phyloP scores from a whole-genome alignment of 1,140 invertebrate species.

The Pollicipes pollicipes region DNA sequence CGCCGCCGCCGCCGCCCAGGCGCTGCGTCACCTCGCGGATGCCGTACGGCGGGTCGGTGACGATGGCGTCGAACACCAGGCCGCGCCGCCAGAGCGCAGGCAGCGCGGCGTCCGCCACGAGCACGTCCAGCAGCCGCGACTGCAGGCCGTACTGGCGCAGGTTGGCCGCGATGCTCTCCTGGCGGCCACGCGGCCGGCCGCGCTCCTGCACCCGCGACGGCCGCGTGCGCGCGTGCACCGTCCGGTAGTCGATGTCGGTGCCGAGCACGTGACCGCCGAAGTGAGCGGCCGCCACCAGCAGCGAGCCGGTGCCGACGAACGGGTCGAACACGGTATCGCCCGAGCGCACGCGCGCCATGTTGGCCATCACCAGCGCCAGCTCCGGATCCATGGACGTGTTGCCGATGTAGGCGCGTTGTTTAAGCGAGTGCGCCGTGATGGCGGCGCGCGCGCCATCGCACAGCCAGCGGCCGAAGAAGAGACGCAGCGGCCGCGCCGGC shows the following conservation, averaged over 20 bases:
- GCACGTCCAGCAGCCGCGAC: slow-evolving; percentile 60
- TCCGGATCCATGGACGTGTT: slow-evolving; percentile 95
- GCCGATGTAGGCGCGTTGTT: slow-evolving; percentile 82
- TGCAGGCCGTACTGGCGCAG: slow-evolving; percentile 65
- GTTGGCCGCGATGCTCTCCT: slow-evolving; percentile 71
- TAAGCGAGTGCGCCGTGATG: slow-evolving; percentile 60
- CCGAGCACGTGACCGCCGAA: slow-evolving; percentile 80
- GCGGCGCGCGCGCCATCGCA: slow-evolving; percentile 59
- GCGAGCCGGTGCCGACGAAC: slow-evolving; percentile 84
- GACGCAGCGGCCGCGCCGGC: slow-evolving; percentile 4
- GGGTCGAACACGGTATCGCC: slow-evolving; percentile 74
- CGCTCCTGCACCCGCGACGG: slow-evolving; percentile 36
- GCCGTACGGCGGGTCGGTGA: slow-evolving; percentile 93
- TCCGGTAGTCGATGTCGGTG: slow-evolving; percentile 81
- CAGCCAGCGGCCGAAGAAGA: slow-evolving; percentile 30
- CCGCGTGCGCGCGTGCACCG: slow-evolving; percentile 69
- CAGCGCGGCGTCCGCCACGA: slow-evolving; percentile 64
- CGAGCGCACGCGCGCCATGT: slow-evolving; percentile 56
- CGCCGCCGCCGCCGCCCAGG: slow-evolving; percentile 41
- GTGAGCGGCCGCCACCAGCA: slow-evolving; percentile 75
- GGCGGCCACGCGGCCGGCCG: slow-evolving; percentile 38
- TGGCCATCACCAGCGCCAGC: slow-evolving; percentile 80
- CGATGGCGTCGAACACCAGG: slow-evolving; percentile 61
- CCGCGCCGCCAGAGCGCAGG: slow-evolving; percentile 48
- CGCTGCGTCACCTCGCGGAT: slow-evolving; percentile 76